These are phyloP conservation scores for Tetragonula clypearis DNA, from an alignment of 1,140 invertebrate genomes.

Conservation along the genomic window DNA sequence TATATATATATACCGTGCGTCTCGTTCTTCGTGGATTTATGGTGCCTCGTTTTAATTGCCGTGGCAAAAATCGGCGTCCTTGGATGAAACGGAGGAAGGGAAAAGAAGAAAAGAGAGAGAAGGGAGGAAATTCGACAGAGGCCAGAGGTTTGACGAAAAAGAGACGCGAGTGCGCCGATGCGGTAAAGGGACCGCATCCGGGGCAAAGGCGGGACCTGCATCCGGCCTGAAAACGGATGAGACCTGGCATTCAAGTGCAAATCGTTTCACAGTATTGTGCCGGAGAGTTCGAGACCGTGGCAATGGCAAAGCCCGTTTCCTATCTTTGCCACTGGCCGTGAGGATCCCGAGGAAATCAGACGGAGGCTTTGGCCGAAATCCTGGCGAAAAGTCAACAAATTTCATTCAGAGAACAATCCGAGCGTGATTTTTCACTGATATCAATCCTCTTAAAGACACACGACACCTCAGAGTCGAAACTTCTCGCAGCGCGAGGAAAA, in stretches of 20 bases:
- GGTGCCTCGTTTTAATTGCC: constrained; percentile 18
- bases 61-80: neutral
- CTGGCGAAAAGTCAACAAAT: too few species aligned
- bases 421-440: too few species aligned
- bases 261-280: constrained; percentile 73
- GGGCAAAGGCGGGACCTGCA: constrained; percentile 61
- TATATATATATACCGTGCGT: constrained; percentile 1
- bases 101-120: neutral
- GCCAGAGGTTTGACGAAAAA: too few species aligned
- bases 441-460: too few species aligned
- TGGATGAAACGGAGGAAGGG: neutral
- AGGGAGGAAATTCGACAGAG: neutral
- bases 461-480: too few species aligned
- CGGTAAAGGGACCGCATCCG: constrained; percentile 70
- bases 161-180: constrained; percentile 4
- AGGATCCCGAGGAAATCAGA: neutral
- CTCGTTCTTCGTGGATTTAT: constrained; percentile 11
- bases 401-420: too few species aligned
- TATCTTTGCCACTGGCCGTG: neutral
- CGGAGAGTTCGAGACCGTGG: constrained; percentile 51
- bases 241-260: constrained; percentile 76
- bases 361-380: neutral
- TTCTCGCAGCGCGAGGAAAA: too few species aligned
- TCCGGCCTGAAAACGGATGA: constrained; percentile 71
- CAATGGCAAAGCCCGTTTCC: constrained; percentile 19